Percentiles rank a stretch among this genome's conserved stretches.
These are phyloP conservation scores for Odiellus spinosus DNA, from an alignment of 2,888 invertebrate genomes.

Conservation along the genomic window DNA sequence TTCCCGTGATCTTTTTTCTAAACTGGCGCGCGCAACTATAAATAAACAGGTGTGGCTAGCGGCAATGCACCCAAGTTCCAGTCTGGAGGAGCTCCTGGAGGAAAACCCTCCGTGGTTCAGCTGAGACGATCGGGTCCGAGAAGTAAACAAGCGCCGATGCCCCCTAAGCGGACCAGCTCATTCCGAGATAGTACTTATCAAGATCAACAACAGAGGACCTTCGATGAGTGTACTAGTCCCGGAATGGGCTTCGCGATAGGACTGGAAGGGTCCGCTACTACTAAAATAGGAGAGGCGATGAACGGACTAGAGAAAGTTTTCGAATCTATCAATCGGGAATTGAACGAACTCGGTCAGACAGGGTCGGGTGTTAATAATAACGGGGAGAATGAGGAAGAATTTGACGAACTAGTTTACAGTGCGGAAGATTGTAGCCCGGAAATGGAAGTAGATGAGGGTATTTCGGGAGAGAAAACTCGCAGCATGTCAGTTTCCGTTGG, in stretches of 20 bases:
- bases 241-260: conserved; percentile 5
- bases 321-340: conserved; percentile 36
- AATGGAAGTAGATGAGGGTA: conserved; percentile 37
- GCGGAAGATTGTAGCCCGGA: conserved; percentile 41
- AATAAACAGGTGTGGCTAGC: too few relatives aligned
- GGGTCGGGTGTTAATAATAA: conserved; percentile 27
- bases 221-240: conserved; percentile 5
- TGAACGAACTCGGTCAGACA: conserved; percentile 31
- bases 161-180: conserved; percentile 83
- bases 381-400: conserved; percentile 51
- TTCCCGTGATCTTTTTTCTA: too few relatives aligned
- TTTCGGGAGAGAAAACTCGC: conserved; percentile 20
- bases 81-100: too few relatives aligned
- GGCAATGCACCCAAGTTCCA: too few relatives aligned
- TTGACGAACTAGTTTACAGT: conserved; percentile 52
- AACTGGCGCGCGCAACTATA: too few relatives aligned
- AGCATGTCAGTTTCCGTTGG: conserved; percentile 6
- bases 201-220: conserved; percentile 8
- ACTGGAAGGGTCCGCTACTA: conserved; percentile 22
- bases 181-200: conserved; percentile 62
- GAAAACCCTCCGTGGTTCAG: conserved; percentile 8
- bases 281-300: conserved; percentile 28
- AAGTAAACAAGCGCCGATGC: conserved; percentile 85
- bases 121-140: conserved; percentile 16
- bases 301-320: conserved; percentile 41